Base-by-base conservation (phyloP, 1,140 invertebrate genomes). In the Zaprionus taronus region DNA sequence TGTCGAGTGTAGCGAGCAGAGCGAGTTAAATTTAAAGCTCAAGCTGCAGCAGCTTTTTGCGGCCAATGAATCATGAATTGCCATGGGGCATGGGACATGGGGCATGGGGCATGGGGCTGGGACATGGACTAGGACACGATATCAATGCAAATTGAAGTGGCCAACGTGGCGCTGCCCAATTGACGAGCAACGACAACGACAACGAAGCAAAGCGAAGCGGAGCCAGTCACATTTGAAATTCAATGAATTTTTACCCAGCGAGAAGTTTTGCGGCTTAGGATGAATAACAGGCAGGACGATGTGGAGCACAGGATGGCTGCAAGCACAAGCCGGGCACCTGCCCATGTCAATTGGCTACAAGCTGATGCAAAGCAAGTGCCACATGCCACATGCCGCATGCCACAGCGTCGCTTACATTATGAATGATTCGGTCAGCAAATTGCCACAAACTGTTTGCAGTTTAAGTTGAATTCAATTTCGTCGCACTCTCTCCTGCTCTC, bases 101-200 rank as follows among this genome's bases (percentile, higher is more conserved):
- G 41, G 41, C 70, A 26, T 4, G 38, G 15, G 41, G 41, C 67
- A 79, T 14, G 41, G 11, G 31, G 28, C 36, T 4, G 20, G 9
- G 6, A 5, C 44, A 17, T 5, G 53, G 15, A 31, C 64, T 26
- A 17, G 61, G 20, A 44, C 64, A 77, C 74, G 77, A 76, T 76
- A 79, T 76, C 77, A 89, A 89, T 89, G 84, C 85, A 89, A 89
- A 89, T 89, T 89, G 85, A 89, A 89, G 84, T 89, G 81, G 85
- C 84, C 81, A 86, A 79, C 70, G 78, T 77, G 84, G 41, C 72
- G 81, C 84, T 79, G 77, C 56, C 75, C 84, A 87, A 85, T 85
- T 85, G 82, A 69, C 64, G 63, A 74, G 53, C 70, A 34, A 4
- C 12, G 17, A 24, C 0, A 17, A 17, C 5, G 12, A 9, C 15